Percentiles rank a stretch among this genome's conserved stretches.
Conservation (phyloP, 2,888 invertebrate species). For the Colletes collaris region DNA sequence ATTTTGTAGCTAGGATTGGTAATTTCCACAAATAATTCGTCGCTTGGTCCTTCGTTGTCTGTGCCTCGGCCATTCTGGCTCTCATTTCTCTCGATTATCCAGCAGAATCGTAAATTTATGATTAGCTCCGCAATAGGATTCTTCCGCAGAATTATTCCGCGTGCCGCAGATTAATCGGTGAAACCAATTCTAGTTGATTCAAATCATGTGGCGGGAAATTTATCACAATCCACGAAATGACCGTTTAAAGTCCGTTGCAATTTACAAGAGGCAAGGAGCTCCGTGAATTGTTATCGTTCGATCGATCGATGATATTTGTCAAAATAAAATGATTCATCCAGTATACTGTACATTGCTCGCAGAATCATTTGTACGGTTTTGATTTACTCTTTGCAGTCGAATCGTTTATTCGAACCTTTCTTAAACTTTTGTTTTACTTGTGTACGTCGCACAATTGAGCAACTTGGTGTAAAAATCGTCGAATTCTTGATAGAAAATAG, state of each 20-base stretch:
- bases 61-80: not conserved
- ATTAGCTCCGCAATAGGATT: slow-evolving; percentile 29
- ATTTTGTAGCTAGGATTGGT: not conserved
- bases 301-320: not conserved
- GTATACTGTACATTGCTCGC: too few species aligned
- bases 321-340: too few species aligned
- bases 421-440: too few species aligned
- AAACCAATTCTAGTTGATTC: slow-evolving; percentile 17
- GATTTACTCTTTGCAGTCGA: too few species aligned
- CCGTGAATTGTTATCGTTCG: slow-evolving; percentile 4
- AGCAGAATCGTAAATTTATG: slow-evolving; percentile 17
- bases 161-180: slow-evolving; percentile 22
- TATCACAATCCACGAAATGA: not conserved
- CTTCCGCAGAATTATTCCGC: slow-evolving; percentile 26
- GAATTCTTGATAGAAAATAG: too few species aligned
- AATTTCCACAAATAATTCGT: slow-evolving; percentile 15
- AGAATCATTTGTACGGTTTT: too few species aligned
- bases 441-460: too few species aligned
- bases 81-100: slow-evolving; percentile 20
- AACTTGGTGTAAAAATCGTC: too few species aligned
- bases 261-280: not conserved
- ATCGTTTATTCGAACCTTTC: too few species aligned
- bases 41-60: not conserved
- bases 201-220: slow-evolving; percentile 3
- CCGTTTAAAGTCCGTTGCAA: slow-evolving; percentile 5